Base-by-base conservation (phyloP, 2,113 vertebrate species). In the Ursus arctos region DNA sequence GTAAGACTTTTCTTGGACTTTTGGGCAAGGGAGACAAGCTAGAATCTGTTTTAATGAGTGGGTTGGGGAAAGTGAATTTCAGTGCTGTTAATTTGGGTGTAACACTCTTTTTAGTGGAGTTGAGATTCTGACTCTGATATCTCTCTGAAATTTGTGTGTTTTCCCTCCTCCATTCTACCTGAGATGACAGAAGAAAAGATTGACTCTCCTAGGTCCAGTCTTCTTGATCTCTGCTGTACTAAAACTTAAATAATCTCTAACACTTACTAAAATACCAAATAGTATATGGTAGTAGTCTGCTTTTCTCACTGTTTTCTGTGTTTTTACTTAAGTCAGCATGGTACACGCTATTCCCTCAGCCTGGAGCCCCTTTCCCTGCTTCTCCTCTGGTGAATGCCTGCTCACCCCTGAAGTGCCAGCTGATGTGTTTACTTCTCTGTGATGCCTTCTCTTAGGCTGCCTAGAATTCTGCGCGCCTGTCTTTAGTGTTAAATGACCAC, bases 31-130 rank as follows among this genome's bases (percentile, higher is more conserved):
- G 96, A 77, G 85, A 72, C 19, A 83, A 89, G 36, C 49, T 86
- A 21, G 57, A 57, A 28, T 57, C 72, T 91, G 81, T 74, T 88
- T 95, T 49, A 71, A 80, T 74, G 92, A 77, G 22, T 77, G 47
- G 65, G 28, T 19, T 69, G 26, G 36, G 76, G 53, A 69, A 59
- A 79, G 55, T 26, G 69, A 36, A 81, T 84, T 61, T 71, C 65
- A 80, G 74, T 76, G 31, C 80, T 95, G 19, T 93, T 95, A 77
- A 81, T 77, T 90, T 88, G 33, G 76, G 22, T 91, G 5, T 10
- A 53, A 47, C 10, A 91, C 51, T 51, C 49, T 92, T 97, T 83
- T 76, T 43, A n/a, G 74, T 36, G 51, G 81, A 76, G 28, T 72
- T 82, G 55, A 69, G 84, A 43, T 85, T 93, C 51, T 85, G 95